These are phyloP conservation scores for Brachypalpus laphriformis DNA, from an alignment of 2,888 invertebrate species.

Conservation along the genomic window DNA sequence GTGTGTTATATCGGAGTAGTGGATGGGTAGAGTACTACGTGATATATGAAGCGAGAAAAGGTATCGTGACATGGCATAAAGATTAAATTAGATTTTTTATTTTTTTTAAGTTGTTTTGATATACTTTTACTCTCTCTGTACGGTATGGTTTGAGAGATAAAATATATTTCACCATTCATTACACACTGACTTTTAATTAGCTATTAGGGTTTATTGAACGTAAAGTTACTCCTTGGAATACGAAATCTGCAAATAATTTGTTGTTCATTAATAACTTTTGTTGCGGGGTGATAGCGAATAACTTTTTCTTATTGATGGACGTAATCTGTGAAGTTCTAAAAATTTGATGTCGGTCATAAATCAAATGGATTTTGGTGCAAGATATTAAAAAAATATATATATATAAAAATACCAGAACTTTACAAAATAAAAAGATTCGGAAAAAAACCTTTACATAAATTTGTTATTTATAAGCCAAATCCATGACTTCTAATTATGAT, in stretches of 20 bases:
- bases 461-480: too few relatives aligned
- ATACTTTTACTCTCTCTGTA: background rate
- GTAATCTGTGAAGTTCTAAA: background rate
- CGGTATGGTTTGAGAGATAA: constrained; percentile 24
- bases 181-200: constrained; percentile 69
- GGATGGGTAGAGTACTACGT: constrained; percentile 63
- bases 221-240: constrained; percentile 44
- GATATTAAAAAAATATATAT: background rate
- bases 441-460: too few relatives aligned
- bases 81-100: constrained; percentile 59
- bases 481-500: too few relatives aligned
- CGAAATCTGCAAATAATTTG: constrained; percentile 53
- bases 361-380: background rate
- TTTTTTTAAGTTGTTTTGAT: constrained; percentile 32
- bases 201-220: constrained; percentile 69
- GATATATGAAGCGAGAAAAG: constrained; percentile 68
- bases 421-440: too few relatives aligned
- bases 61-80: constrained; percentile 67
- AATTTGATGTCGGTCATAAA: background rate
- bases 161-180: constrained; percentile 68
- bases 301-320: constrained; percentile 19
- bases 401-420: too few relatives aligned
- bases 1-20: constrained; percentile 31
- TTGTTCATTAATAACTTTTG: constrained; percentile 54
- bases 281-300: background rate